These are phyloP conservation scores for Eupithecia pulchellata DNA, from an alignment of 2,888 invertebrate genomes.

Conservation along the genomic window DNA sequence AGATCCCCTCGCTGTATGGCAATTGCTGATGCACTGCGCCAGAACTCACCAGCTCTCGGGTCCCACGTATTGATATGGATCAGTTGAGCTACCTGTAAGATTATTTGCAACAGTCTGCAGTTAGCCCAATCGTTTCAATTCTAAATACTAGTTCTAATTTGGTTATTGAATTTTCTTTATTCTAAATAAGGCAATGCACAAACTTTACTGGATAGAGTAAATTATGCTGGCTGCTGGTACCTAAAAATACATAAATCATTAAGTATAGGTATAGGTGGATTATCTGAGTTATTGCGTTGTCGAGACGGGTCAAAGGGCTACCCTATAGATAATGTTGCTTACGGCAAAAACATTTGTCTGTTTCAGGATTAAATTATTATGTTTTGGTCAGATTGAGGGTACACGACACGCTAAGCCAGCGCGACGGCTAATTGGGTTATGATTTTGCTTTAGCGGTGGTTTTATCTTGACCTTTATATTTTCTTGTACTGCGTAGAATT, in stretches of 20 bases:
- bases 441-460: not conserved
- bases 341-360: constrained; percentile 12
- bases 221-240: too few species aligned
- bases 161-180: too few species aligned
- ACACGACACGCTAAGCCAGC: constrained; percentile 4
- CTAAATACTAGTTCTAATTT: too few species aligned
- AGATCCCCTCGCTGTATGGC: too few species aligned
- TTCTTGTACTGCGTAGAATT: not conserved
- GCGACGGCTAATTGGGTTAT: constrained; percentile 1
- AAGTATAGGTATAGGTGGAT: not conserved
- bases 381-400: constrained; percentile 8
- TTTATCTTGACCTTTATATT: not conserved
- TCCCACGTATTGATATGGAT: too few species aligned
- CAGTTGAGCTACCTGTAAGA: too few species aligned
- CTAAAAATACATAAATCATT: not conserved
- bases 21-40: too few species aligned
- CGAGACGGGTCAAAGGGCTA: not conserved
- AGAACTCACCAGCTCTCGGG: too few species aligned
- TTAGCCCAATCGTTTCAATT: too few species aligned
- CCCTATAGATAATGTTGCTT: constrained; percentile 8
- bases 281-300: not conserved
- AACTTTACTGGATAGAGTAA: too few species aligned
- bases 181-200: too few species aligned
- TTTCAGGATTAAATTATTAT: constrained; percentile 11
- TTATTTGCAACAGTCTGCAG: too few species aligned